Conservation (phyloP, 2,888 invertebrate species). For the Himalopsyche kuldschensis region DNA sequence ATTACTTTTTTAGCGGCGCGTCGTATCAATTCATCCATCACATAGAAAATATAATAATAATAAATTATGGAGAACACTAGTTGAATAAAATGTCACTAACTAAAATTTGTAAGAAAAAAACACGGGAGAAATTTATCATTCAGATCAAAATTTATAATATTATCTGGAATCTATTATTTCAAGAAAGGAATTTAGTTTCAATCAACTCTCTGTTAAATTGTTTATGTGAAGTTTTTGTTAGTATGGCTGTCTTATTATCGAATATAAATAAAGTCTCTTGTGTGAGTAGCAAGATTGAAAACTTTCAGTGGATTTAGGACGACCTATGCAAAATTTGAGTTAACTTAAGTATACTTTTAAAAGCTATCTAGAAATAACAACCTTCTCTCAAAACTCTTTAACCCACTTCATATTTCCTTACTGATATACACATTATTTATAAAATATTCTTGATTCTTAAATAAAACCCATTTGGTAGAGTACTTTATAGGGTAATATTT, state of each 20-base stretch:
- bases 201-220: no score
- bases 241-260: neutral
- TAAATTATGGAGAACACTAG: no score
- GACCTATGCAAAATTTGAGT: neutral
- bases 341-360: neutral
- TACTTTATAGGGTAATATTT: no score
- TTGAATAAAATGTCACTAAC: no score
- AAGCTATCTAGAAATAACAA: neutral
- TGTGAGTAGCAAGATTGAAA: neutral
- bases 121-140: no score
- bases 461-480: no score
- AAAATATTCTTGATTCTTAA: no score
- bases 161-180: no score
- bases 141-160: no score
- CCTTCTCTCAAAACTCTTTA: neutral
- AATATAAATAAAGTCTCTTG: neutral
- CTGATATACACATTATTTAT: no score
- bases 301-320: neutral
- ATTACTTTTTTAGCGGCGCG: neutral
- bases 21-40: neutral
- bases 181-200: no score
- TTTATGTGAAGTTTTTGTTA: neutral
- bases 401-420: neutral
- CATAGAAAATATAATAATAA: neutral
- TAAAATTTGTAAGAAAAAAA: no score